phyloP scores from a whole-genome alignment of 2,113 vertebrate species.

The Antigone vipio region DNA sequence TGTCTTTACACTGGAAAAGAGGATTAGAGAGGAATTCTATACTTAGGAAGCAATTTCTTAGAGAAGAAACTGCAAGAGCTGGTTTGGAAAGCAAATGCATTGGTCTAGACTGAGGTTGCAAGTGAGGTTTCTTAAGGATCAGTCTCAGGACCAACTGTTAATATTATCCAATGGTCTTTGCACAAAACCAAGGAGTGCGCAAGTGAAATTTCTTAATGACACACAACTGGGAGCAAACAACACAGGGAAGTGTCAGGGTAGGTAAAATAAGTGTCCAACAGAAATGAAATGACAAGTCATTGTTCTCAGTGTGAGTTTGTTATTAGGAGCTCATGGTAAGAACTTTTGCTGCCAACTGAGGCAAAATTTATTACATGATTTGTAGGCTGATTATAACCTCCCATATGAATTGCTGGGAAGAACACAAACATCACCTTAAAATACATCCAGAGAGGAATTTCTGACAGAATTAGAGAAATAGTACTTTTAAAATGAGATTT shows the following conservation, averaged over 20 bases:
- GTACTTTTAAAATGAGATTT: not conserved
- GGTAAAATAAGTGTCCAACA: not conserved
- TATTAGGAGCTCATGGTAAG: not conserved
- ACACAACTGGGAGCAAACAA: not conserved
- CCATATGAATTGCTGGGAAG: not conserved
- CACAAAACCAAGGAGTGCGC: not conserved
- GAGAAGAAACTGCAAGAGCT: not conserved
- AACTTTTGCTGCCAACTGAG: not conserved
- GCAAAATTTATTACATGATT: not conserved
- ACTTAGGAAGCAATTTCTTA: not conserved
- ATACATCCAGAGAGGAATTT: not conserved
- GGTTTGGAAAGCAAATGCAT: not conserved
- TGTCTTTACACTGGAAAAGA: not conserved
- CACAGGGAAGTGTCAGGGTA: not conserved
- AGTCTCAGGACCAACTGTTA: not conserved
- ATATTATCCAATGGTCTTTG: not conserved
- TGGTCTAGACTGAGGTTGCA: not conserved
- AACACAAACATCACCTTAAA: not conserved
- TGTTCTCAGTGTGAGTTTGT: not conserved
- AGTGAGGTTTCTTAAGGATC: not conserved
- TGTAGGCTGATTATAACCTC: not conserved
- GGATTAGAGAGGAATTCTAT: not conserved
- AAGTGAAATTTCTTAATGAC: not conserved
- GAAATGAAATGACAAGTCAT: not conserved
- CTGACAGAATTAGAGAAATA: not conserved